phyloP scores from a whole-genome alignment of 2,113 vertebrate genomes.

The Cochlearius cochlearius region DNA sequence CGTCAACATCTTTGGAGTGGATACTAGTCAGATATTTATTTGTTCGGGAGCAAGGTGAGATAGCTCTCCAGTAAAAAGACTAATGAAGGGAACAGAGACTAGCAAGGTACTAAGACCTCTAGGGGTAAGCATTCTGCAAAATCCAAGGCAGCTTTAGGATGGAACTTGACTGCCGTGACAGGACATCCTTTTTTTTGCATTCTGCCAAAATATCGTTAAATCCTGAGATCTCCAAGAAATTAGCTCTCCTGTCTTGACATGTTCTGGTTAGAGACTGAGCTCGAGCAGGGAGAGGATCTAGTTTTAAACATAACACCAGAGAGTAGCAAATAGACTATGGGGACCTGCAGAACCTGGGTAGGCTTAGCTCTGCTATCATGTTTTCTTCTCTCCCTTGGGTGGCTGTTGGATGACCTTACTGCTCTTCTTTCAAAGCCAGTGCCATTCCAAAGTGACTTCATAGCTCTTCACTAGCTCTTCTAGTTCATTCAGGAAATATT shows the following conservation, averaged over 20 bases:
- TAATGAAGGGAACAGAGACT: not conserved
- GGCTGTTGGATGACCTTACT: not conserved
- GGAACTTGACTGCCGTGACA: not conserved
- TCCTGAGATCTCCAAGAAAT: not conserved
- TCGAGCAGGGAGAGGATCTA: not conserved
- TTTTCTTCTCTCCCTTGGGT: not conserved
- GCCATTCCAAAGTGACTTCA: not conserved
- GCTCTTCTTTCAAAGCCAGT: not conserved
- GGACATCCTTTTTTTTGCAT: not conserved
- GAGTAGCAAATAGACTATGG: not conserved
- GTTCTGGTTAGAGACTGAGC: not conserved
- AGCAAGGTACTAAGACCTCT: not conserved
- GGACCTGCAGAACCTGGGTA: not conserved
- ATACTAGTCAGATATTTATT: not conserved
- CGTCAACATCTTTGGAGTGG: not conserved
- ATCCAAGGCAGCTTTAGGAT: not conserved
- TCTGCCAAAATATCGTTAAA: not conserved
- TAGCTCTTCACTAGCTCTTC: not conserved
- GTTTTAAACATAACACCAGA: not conserved
- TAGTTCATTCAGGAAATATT: not conserved
- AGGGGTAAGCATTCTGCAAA: not conserved
- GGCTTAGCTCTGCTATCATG: fast-evolving
- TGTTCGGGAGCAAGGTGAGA: not conserved
- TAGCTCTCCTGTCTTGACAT: not conserved
- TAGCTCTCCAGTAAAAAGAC: not conserved